Conservation (phyloP, 2,113 vertebrate genomes). For the Phylloscopus whistleri region DNA sequence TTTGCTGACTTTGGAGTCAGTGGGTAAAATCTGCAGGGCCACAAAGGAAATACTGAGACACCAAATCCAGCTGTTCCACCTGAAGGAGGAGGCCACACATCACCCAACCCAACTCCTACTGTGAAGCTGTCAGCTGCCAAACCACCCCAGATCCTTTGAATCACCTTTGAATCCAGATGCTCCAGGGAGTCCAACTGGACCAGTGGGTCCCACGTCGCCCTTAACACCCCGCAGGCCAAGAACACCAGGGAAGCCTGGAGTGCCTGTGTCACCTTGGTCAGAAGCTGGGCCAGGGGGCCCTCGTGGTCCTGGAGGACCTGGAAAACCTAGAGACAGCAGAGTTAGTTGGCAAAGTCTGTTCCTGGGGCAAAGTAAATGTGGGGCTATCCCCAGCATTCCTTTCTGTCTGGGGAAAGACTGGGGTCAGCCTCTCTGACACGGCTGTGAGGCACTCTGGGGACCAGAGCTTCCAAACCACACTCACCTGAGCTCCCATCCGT, state of each 20-base stretch:
- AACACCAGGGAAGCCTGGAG: constrained; percentile 79
- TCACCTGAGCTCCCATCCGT: constrained; percentile 85
- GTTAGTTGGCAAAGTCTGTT: background rate
- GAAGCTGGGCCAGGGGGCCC: constrained; percentile 86
- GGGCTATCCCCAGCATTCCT: rapidly evolving
- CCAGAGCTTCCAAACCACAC: background rate
- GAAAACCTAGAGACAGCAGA: constrained; percentile 71
- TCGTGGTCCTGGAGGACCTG: constrained; percentile 76
- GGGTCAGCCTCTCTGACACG: background rate
- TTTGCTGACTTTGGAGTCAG: background rate
- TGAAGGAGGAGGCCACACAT: background rate
- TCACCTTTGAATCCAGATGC: constrained; percentile 86
- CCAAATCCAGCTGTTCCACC: background rate
- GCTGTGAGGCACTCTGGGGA: background rate
- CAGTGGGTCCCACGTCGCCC: constrained; percentile 77
- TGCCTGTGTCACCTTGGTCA: constrained; percentile 86
- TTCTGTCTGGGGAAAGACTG: background rate
- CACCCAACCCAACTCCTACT: background rate
- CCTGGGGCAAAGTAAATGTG: background rate
- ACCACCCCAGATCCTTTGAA: background rate
- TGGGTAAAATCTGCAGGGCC: background rate
- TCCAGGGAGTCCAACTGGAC: constrained; percentile 75
- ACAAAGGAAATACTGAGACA: background rate
- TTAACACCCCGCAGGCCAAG: constrained; percentile 78
- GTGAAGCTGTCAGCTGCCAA: background rate